phyloP scores from a whole-genome alignment of 2,113 vertebrate genomes.

The Pteronura brasiliensis region DNA sequence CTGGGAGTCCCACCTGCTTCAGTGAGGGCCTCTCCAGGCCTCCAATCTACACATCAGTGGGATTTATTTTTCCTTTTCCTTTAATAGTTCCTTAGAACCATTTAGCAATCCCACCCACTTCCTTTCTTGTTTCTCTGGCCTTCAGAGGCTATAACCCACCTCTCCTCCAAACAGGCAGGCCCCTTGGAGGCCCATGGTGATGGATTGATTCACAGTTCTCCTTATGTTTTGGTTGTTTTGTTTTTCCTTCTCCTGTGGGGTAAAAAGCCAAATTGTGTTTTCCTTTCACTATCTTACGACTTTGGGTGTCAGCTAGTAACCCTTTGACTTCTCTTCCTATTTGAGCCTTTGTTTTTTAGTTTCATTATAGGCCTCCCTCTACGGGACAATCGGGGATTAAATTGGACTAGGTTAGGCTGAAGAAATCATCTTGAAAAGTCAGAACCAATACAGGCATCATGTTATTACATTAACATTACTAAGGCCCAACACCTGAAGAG shows the following conservation, averaged over 20 bases:
- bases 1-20: neutral
- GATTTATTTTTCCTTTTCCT: conserved; percentile 30
- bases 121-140: conserved; percentile 12
- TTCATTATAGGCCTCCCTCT: neutral
- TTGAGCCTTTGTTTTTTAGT: neutral
- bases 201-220: neutral
- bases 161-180: neutral
- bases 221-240: neutral
- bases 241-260: neutral
- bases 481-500: neutral
- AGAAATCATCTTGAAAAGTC: conserved; percentile 4
- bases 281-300: neutral
- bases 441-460: neutral
- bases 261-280: neutral
- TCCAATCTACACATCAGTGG: neutral
- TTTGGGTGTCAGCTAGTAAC: neutral
- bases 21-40: neutral
- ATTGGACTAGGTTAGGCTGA: neutral
- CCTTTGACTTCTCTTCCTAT: neutral
- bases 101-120: neutral
- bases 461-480: neutral
- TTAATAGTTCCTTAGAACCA: neutral
- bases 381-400: neutral
- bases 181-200: neutral
- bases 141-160: neutral